A percentile compares a stretch with the other conserved stretches of the same genome.
Evolutionary conservation across 2,797 vertebrate species (phyloP).

Genomic region (Lutjanus argentimaculatus): DNA sequence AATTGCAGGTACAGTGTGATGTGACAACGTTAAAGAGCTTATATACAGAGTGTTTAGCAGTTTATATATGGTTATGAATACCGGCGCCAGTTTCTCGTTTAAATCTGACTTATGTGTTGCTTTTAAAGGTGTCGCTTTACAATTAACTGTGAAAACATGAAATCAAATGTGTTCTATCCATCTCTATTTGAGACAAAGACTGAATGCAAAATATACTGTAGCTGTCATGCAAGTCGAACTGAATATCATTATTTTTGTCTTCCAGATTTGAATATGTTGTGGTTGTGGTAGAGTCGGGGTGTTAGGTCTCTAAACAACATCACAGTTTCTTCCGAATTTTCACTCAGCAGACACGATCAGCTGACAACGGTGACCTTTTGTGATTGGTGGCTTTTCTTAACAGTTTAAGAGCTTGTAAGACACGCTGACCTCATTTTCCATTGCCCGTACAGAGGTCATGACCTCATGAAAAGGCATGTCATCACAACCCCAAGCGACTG

Average conservation of each 20-base stretch:
- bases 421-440: conserved; percentile 62
- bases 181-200: conserved; percentile 21
- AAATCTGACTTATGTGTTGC: conserved; percentile 45
- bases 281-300: not conserved
- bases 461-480: conserved; percentile 65
- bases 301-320: conserved; percentile 32
- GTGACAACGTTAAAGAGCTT: conserved; percentile 63
- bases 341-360: conserved; percentile 34
- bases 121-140: conserved; percentile 28
- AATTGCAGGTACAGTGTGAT: conserved; percentile 61
- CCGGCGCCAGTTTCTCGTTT: conserved; percentile 34
- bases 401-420: conserved; percentile 60
- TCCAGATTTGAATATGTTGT: conserved; percentile 36
- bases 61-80: conserved; percentile 43
- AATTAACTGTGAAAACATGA: conserved; percentile 46
- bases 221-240: conserved; percentile 15
- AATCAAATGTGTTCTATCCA: conserved; percentile 16
- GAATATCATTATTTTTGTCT: conserved; percentile 40
- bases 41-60: conserved; percentile 52
- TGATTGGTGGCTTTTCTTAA: conserved; percentile 45
- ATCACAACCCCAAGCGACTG: conserved; percentile 60
- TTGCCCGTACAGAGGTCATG: conserved; percentile 49
- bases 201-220: conserved; percentile 26
- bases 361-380: conserved; percentile 48
- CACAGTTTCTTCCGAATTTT: conserved; percentile 32